Conservation (phyloP, 1,140 invertebrate genomes). For the Triops cancriformis region DNA sequence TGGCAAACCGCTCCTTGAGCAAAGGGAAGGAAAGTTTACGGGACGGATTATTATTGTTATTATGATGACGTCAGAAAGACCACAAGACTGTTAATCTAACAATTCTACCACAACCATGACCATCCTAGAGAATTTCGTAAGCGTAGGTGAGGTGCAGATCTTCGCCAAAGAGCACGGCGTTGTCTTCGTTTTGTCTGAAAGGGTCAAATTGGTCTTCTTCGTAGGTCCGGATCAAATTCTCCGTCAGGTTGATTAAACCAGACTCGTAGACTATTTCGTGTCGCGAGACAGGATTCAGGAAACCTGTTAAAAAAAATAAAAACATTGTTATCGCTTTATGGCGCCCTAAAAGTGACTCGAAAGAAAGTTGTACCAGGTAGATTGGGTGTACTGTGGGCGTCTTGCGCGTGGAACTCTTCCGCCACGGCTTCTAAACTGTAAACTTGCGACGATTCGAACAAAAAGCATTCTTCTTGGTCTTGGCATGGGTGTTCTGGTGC, state of each 20-base stretch:
- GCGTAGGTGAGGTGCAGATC: conserved; percentile 25
- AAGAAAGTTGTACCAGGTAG: too few relatives aligned
- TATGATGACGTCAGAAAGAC: background rate
- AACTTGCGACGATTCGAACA: background rate
- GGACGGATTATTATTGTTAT: background rate
- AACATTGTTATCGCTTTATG: background rate
- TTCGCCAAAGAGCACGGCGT: conserved; percentile 23
- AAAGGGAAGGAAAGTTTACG: background rate
- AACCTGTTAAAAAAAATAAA: conserved; percentile 39
- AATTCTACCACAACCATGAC: background rate
- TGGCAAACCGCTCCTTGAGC: background rate
- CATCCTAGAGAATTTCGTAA: conserved; percentile 25
- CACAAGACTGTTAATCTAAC: background rate
- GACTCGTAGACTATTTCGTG: conserved; percentile 51
- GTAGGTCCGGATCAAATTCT: conserved; percentile 20
- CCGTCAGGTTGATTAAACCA: conserved; percentile 36
- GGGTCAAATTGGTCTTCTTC: conserved; percentile 23
- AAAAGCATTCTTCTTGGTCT: background rate
- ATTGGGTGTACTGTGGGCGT: background rate
- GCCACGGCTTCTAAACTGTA: background rate
- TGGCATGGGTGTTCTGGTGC: background rate
- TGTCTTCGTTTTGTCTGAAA: conserved; percentile 19
- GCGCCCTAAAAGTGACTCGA: background rate
- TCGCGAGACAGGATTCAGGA: conserved; percentile 49
- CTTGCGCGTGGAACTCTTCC: background rate